These are phyloP conservation scores for Phrynocephalus vlangalii DNA, from an alignment of 2,797 vertebrate genomes.

Conservation along the genomic window DNA sequence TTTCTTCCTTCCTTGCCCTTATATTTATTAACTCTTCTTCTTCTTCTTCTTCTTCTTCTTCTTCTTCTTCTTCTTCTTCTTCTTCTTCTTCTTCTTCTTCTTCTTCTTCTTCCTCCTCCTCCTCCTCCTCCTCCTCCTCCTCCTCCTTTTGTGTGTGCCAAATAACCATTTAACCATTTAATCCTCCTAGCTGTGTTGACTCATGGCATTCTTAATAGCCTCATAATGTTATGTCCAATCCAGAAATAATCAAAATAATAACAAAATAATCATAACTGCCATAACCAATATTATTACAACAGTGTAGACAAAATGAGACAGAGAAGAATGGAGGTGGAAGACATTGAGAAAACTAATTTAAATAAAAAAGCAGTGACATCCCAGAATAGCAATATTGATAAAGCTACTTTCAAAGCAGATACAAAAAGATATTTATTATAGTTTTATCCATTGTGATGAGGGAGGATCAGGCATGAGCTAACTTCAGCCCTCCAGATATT, in stretches of 20 bases:
- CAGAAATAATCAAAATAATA: no score
- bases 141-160: no score
- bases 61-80: no score
- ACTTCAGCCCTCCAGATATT: no score
- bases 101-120: no score
- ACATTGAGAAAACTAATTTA: no score
- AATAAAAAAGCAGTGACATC: background rate
- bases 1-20: background rate
- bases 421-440: background rate
- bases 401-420: background rate
- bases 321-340: background rate
- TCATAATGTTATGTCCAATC: background rate
- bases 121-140: no score
- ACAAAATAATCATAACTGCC: background rate
- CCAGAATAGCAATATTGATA: background rate
- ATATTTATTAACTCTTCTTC: background rate
- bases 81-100: no score
- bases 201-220: background rate
- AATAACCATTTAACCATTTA: background rate
- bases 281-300: background rate
- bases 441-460: background rate
- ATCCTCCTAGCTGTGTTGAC: background rate
- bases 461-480: background rate
- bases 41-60: no score
- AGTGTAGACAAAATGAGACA: background rate